Conservation (phyloP, 2,888 invertebrate species). For the Coelinius sp. region DNA sequence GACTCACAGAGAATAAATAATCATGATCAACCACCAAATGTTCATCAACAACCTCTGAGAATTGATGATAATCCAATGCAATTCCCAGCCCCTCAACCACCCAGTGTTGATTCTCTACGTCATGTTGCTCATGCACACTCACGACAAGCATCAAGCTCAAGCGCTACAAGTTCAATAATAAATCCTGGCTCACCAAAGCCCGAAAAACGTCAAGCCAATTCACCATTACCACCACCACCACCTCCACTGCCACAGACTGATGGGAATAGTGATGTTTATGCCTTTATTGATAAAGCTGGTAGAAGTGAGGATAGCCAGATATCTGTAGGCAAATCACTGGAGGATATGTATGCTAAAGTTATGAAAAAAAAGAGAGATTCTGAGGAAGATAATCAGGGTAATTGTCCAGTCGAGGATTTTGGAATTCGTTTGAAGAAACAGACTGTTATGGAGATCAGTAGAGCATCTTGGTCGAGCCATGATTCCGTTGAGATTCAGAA, state of each 20-base stretch:
- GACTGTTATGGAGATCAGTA: conserved; percentile 61
- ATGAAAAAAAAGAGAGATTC: conserved; percentile 76
- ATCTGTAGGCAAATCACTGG: conserved; percentile 76
- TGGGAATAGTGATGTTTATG: conserved; percentile 67
- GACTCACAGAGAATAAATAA: conserved; percentile 68
- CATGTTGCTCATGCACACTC: conserved; percentile 76
- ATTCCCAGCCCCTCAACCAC: conserved; percentile 73
- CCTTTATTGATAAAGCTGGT: conserved; percentile 65
- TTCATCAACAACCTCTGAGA: conserved; percentile 49
- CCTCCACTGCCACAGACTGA: conserved; percentile 80
- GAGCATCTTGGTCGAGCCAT: conserved; percentile 66
- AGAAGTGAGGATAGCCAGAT: conserved; percentile 61
- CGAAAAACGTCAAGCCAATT: conserved; percentile 91
- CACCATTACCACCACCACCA: conserved; percentile 88
- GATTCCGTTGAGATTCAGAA: conserved; percentile 62
- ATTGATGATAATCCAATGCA: conserved; percentile 59
- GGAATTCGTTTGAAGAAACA: conserved; percentile 57
- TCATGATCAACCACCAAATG: conserved; percentile 51
- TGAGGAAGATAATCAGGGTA: conserved; percentile 65
- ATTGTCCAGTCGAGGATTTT: too few species aligned
- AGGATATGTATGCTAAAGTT: conserved; percentile 93
- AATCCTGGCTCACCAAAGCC: conserved; percentile 90
- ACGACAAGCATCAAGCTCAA: conserved; percentile 81
- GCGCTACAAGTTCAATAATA: conserved; percentile 79
- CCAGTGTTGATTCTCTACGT: conserved; percentile 76